Evolutionary conservation across 1,140 invertebrate species (phyloP).

Genomic region (Sitobion miscanthi): DNA sequence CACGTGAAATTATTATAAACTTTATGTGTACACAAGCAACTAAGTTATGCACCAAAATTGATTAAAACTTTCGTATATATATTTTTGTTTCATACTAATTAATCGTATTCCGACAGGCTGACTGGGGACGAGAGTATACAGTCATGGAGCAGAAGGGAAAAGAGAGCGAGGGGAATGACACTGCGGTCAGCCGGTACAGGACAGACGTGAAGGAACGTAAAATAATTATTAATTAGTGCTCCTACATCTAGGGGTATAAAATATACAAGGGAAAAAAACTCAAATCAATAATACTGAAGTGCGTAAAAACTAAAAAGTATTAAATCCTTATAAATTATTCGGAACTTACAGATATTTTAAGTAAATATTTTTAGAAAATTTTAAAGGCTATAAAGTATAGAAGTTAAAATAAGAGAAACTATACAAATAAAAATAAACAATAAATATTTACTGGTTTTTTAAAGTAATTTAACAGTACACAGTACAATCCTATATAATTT

Average conservation of each 20-base stretch:
- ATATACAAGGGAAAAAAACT: slow-evolving; percentile 17
- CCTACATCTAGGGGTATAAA: not conserved
- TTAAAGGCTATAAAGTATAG: not conserved
- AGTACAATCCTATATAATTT: not conserved
- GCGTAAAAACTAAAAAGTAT: slow-evolving; percentile 20
- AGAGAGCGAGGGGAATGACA: not conserved
- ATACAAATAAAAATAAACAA: not conserved
- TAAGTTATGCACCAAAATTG: slow-evolving; percentile 52
- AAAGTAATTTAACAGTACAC: not conserved
- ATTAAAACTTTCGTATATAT: slow-evolving; percentile 53
- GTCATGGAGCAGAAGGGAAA: not conserved
- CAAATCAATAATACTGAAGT: slow-evolving; percentile 34
- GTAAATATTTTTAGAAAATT: not conserved
- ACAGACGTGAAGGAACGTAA: slow-evolving; percentile 20
- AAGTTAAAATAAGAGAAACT: not conserved
- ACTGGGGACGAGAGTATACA: not conserved
- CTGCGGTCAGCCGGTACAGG: slow-evolving; percentile 1
- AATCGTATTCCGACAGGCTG: slow-evolving; percentile 50
- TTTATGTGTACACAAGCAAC: slow-evolving; percentile 46
- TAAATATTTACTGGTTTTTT: not conserved
- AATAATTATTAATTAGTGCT: slow-evolving; percentile 55
- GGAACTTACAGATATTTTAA: not conserved
- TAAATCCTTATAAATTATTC: not conserved
- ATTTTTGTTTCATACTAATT: slow-evolving; percentile 55
- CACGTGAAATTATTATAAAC: slow-evolving; percentile 54